Conservation (phyloP, 2,113 vertebrate species). For the Lepus timidus region DNA sequence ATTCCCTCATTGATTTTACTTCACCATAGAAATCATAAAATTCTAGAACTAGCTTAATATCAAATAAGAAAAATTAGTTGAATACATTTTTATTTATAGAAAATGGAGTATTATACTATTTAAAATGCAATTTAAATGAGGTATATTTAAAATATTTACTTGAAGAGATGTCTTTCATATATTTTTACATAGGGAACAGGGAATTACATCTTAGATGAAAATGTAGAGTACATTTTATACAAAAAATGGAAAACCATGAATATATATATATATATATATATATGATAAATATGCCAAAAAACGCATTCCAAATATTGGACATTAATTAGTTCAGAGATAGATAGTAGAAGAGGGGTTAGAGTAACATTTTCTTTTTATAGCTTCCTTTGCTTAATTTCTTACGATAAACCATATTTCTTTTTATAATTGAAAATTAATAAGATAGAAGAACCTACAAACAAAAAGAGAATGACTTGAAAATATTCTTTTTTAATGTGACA, state of each 20-base stretch:
- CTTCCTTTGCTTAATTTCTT: neutral
- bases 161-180: neutral
- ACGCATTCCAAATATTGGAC: neutral
- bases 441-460: neutral
- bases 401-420: neutral
- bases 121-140: neutral
- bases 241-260: neutral
- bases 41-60: neutral
- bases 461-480: neutral
- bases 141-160: neutral
- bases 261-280: neutral
- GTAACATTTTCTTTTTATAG: conserved; percentile 25
- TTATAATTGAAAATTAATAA: conserved; percentile 31
- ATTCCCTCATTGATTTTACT: neutral
- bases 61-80: neutral
- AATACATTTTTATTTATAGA: neutral
- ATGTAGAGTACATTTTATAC: neutral
- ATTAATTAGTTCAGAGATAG: neutral
- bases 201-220: neutral
- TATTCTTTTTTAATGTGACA: neutral
- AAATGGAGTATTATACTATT: neutral
- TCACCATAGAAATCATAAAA: neutral
- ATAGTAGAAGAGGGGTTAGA: neutral
- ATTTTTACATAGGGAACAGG: neutral
- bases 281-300: neutral